phyloP scores from a whole-genome alignment of 92 coral and sea anemone genomes.

The Porites lobata region DNA sequence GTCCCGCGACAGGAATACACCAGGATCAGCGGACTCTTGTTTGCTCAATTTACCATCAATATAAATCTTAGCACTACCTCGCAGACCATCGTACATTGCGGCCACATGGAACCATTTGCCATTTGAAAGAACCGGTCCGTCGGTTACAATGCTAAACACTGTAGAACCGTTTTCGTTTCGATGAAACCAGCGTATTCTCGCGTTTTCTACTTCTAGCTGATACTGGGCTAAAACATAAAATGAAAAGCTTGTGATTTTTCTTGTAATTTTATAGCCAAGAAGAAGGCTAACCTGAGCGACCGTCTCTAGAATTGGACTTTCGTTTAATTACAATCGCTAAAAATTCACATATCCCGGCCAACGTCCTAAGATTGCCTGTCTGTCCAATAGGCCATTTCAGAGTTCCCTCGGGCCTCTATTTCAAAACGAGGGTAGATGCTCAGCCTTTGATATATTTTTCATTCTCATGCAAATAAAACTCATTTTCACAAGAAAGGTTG shows the following conservation, averaged over 20 bases:
- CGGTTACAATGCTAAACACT: slow-evolving; percentile 89
- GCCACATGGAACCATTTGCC: slow-evolving; percentile 89
- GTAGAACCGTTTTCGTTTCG: slow-evolving; percentile 91
- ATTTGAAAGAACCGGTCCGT: slow-evolving; percentile 77
- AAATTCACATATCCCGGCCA: too few relatives aligned
- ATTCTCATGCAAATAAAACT: too few relatives aligned
- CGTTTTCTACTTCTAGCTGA: slow-evolving; percentile 83
- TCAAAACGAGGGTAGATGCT: too few relatives aligned
- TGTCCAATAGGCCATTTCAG: too few relatives aligned
- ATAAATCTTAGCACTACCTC: slow-evolving; percentile 86
- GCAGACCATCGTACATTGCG: slow-evolving; percentile 87
- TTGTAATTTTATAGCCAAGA: too few relatives aligned
- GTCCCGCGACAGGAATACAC: slow-evolving; percentile 91
- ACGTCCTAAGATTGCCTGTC: too few relatives aligned
- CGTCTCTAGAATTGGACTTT: too few relatives aligned
- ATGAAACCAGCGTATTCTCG: slow-evolving; percentile 95
- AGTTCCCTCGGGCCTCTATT: too few relatives aligned
- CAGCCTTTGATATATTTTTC: too few relatives aligned
- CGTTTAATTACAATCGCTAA: too few relatives aligned
- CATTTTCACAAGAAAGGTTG: too few relatives aligned
- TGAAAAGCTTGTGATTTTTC: not conserved
- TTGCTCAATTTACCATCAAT: slow-evolving; percentile 86
- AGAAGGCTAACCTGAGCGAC: not conserved
- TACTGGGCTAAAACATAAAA: slow-evolving; percentile 84
- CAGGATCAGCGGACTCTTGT: slow-evolving; percentile 90